A percentile compares a stretch with the other conserved stretches of the same genome.
Evolutionary conservation across 2,888 invertebrate genomes (phyloP).

Genomic region (Caenorhabditis sp.): DNA sequence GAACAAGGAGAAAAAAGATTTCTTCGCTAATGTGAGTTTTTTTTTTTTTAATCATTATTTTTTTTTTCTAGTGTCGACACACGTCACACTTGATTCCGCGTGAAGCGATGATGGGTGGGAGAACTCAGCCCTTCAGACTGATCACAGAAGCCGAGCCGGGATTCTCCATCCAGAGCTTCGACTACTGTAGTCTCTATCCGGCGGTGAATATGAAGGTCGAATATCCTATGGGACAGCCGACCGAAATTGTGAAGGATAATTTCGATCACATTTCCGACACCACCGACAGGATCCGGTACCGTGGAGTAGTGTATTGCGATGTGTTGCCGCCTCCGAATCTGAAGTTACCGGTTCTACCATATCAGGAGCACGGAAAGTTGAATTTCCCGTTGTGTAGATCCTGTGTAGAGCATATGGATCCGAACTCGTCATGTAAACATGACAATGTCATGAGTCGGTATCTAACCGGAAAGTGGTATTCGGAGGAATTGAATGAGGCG

Average conservation of each 20-base stretch:
- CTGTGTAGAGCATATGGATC: background rate
- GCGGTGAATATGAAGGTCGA: background rate
- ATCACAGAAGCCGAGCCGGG: background rate
- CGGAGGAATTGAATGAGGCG: slow-evolving; percentile 5
- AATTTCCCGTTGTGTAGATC: background rate
- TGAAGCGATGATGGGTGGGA: background rate
- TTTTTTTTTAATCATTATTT: background rate
- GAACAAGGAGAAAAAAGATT: background rate
- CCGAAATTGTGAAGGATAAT: background rate
- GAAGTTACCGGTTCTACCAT: background rate
- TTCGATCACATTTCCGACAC: background rate
- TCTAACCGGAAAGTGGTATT: background rate
- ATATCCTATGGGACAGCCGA: background rate
- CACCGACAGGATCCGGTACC: too few species aligned
- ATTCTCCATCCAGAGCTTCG: background rate
- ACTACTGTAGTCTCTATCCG: background rate
- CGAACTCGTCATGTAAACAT: background rate
- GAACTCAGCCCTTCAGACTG: background rate
- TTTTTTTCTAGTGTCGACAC: background rate
- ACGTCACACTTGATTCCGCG: background rate
- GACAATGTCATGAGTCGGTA: background rate
- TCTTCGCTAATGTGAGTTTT: background rate
- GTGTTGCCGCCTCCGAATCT: background rate
- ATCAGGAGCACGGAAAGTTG: background rate
- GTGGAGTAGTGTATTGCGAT: background rate